Conservation (phyloP, 2,113 vertebrate genomes). For the Ciconia stormi region DNA sequence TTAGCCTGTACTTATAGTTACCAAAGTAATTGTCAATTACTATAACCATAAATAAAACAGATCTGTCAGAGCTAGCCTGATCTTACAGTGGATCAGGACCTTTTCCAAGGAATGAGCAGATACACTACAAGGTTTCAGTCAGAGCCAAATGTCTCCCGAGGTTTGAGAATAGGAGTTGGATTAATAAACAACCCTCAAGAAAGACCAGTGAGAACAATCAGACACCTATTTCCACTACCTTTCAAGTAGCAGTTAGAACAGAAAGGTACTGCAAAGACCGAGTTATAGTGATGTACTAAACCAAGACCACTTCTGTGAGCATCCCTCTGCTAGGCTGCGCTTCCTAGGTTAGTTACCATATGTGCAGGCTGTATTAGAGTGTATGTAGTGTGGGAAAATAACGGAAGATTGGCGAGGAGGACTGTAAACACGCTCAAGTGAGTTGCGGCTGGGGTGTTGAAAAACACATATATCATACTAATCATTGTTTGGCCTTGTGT, state of each 20-base stretch:
- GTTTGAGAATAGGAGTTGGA: not conserved
- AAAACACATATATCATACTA: too few species aligned
- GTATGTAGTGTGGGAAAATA: too few species aligned
- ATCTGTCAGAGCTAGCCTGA: not conserved
- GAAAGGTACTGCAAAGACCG: not conserved
- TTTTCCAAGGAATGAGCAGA: not conserved
- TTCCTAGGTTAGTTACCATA: not conserved
- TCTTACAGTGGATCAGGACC: not conserved
- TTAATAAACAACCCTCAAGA: not conserved
- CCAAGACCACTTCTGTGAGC: not conserved
- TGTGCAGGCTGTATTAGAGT: not conserved
- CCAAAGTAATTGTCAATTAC: conserved; percentile 54
- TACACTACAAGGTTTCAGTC: not conserved
- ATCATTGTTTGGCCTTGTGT: too few species aligned
- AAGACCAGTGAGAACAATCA: not conserved
- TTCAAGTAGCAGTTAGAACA: not conserved
- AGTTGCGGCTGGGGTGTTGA: too few species aligned
- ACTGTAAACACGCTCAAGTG: too few species aligned
- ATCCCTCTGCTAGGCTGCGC: accelerated
- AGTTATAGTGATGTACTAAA: not conserved
- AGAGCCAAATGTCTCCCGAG: not conserved
- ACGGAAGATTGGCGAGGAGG: too few species aligned
- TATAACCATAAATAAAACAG: conserved; percentile 54
- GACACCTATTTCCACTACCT: not conserved
- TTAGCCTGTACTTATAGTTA: conserved; percentile 64